Conservation (phyloP, 2,888 invertebrate genomes). For the Aphelenchoides bicaudatus region DNA sequence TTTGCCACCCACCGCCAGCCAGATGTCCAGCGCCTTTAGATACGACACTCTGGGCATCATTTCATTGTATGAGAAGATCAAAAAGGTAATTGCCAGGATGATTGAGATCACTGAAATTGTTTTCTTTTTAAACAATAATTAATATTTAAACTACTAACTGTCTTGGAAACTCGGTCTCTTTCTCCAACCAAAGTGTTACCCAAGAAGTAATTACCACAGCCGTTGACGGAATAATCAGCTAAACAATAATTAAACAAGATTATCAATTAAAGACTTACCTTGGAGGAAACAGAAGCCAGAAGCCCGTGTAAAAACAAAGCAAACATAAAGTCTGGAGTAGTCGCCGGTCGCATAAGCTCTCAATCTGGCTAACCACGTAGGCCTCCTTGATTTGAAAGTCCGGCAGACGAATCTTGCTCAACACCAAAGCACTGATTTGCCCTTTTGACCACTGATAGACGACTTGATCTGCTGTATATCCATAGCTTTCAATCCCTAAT, state of each 20-base stretch:
- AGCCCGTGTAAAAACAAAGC: constrained; percentile 53
- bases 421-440: constrained; percentile 40
- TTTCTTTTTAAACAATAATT: background rate
- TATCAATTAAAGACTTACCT: constrained; percentile 1
- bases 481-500: constrained; percentile 57
- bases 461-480: constrained; percentile 56
- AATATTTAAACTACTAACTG: background rate
- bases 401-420: constrained; percentile 52
- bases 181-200: constrained; percentile 59
- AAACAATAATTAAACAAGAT: constrained; percentile 27
- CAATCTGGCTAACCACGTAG: constrained; percentile 53
- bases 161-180: constrained; percentile 46
- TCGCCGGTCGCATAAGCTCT: no score
- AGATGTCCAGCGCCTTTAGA: constrained; percentile 48
- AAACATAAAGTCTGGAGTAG: constrained; percentile 57
- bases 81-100: constrained; percentile 56
- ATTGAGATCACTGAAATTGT: constrained; percentile 46
- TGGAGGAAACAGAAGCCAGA: constrained; percentile 56
- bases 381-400: constrained; percentile 57
- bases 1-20: constrained; percentile 51
- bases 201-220: constrained; percentile 58
- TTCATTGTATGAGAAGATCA: constrained; percentile 51
- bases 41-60: constrained; percentile 50
- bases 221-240: constrained; percentile 56
- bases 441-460: constrained; percentile 53